phyloP scores from a whole-genome alignment of 1,140 invertebrate genomes.

The Apis cerana region DNA sequence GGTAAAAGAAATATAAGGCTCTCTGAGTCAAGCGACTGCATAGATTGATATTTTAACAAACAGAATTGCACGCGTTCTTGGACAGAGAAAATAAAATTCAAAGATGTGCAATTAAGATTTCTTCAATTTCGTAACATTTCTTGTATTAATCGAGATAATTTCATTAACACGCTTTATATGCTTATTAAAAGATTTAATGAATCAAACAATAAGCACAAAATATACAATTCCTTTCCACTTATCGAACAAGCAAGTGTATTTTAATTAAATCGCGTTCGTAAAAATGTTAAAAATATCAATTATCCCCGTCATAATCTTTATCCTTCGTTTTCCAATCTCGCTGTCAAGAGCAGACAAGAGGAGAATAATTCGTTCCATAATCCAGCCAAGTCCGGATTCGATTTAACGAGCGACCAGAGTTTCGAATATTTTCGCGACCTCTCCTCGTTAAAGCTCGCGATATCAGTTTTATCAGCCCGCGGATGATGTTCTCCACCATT shows the following conservation, averaged over 20 bases:
- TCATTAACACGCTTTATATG: too few relatives aligned
- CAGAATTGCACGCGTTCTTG: too few relatives aligned
- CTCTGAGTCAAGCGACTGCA: too few relatives aligned
- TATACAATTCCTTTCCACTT: too few relatives aligned
- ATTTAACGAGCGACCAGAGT: conserved; percentile 4
- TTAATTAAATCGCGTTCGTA: conserved; percentile 14
- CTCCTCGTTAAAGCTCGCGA: neutral
- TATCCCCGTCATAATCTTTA: neutral
- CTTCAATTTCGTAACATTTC: too few relatives aligned
- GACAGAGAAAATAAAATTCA: too few relatives aligned
- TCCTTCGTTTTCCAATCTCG: neutral
- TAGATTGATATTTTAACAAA: too few relatives aligned
- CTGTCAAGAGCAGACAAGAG: neutral
- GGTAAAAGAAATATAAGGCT: too few relatives aligned
- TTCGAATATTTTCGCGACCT: conserved; percentile 1
- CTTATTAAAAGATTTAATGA: too few relatives aligned
- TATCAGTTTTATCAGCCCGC: neutral
- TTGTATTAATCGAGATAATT: too few relatives aligned
- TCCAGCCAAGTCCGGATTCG: neutral
- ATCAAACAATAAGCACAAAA: too few relatives aligned
- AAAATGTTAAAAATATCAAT: neutral
- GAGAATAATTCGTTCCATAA: neutral
- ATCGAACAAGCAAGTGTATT: neutral
- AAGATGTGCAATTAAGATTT: too few relatives aligned
- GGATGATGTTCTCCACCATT: neutral